These are phyloP conservation scores for Piaya cayana DNA, from an alignment of 2,113 vertebrate genomes.

Conservation along the genomic window DNA sequence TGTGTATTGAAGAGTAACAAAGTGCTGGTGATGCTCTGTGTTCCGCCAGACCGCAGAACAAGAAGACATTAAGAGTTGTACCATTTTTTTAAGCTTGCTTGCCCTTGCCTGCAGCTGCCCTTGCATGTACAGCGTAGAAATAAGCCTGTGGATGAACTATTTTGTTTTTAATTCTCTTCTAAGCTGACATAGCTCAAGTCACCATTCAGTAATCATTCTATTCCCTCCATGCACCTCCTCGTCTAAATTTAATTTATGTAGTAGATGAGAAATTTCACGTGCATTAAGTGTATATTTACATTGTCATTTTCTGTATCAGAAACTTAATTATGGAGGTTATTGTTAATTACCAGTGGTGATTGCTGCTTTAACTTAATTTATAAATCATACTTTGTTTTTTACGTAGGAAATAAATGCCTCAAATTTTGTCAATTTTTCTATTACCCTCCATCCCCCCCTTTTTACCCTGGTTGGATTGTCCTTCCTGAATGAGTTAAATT, in stretches of 20 bases:
- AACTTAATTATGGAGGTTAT: constrained; percentile 74
- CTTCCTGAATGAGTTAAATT: constrained; percentile 73
- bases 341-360: constrained; percentile 77
- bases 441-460: constrained; percentile 54
- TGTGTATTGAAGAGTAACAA: constrained; percentile 69
- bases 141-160: constrained; percentile 68
- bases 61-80: constrained; percentile 62
- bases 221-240: constrained; percentile 41
- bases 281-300: constrained; percentile 78
- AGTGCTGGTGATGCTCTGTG: constrained; percentile 46
- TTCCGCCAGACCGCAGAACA: constrained; percentile 60
- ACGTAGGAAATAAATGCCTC: constrained; percentile 74
- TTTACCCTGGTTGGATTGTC: constrained; percentile 71
- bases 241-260: constrained; percentile 75
- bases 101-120: constrained; percentile 75
- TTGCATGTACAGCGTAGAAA: constrained; percentile 76
- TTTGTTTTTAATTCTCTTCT: constrained; percentile 59
- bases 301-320: constrained; percentile 84
- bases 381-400: constrained; percentile 71
- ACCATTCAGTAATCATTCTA: constrained; percentile 66
- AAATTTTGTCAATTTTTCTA: constrained; percentile 75
- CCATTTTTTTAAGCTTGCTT: constrained; percentile 66
- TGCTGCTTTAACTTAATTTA: constrained; percentile 74
- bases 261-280: constrained; percentile 72
- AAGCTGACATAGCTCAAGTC: constrained; percentile 67